phyloP scores from a whole-genome alignment of 2,113 vertebrate genomes.

The Aldabrachelys gigantea region DNA sequence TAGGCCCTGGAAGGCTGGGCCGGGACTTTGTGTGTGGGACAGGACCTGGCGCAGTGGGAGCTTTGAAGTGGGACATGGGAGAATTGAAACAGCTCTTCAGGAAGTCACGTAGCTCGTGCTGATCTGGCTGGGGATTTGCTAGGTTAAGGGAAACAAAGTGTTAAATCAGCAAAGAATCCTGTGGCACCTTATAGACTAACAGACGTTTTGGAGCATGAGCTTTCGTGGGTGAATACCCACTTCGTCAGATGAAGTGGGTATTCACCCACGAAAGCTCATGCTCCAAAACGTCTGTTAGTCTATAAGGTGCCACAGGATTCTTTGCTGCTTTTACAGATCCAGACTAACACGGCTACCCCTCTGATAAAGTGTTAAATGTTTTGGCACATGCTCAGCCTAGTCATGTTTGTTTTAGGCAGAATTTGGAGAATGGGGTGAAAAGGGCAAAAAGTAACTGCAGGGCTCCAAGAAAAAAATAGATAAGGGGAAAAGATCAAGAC shows the following conservation, averaged over 20 bases:
- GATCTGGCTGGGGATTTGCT: neutral
- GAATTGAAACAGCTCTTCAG: neutral
- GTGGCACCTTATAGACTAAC: too few species aligned
- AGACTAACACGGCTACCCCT: too few species aligned
- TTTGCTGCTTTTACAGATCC: too few species aligned
- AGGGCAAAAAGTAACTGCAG: neutral
- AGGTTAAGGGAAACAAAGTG: neutral
- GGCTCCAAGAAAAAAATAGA: neutral
- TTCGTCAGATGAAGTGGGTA: too few species aligned
- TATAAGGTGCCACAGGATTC: too few species aligned
- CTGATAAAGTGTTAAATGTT: neutral
- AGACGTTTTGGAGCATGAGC: too few species aligned
- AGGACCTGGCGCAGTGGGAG: neutral
- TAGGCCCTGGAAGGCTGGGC: neutral
- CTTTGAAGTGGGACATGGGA: neutral
- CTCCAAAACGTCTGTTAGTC: too few species aligned
- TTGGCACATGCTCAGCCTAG: neutral
- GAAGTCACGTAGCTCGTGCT: neutral
- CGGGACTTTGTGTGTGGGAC: neutral
- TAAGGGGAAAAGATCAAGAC: neutral
- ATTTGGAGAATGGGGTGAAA: neutral
- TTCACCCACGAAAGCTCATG: too few species aligned
- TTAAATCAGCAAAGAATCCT: neutral
- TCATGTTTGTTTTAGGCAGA: neutral
- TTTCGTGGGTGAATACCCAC: too few species aligned